A percentile compares a stretch with the other conserved stretches of the same genome.
phyloP scores from a whole-genome alignment of 2,888 invertebrate species.

The Liopterus haemorrhoidalis region DNA sequence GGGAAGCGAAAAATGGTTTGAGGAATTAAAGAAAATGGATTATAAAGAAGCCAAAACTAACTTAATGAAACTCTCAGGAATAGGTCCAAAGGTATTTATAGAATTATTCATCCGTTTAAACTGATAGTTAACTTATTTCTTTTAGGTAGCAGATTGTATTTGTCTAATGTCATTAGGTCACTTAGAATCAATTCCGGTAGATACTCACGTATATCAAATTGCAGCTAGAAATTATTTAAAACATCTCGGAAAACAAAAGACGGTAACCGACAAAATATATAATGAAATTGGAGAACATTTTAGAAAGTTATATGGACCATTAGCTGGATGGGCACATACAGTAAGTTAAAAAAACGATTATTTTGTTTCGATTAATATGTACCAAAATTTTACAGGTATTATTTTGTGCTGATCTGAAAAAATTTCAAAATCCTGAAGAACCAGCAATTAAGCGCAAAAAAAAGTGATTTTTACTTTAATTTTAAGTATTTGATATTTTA shows the following conservation, averaged over 20 bases:
- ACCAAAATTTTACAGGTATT: conserved; percentile 55
- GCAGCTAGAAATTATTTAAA: conserved; percentile 76
- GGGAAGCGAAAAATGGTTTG: conserved; percentile 70
- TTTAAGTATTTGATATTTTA: conserved; percentile 1
- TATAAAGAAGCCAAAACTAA: conserved; percentile 69
- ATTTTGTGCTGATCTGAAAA: conserved; percentile 74
- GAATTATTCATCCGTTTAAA: conserved; percentile 14
- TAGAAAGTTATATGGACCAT: conserved; percentile 70
- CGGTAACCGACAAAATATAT: conserved; percentile 76
- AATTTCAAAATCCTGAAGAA: conserved; percentile 51
- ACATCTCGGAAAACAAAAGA: conserved; percentile 65
- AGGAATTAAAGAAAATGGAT: conserved; percentile 56
- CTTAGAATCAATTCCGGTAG: conserved; percentile 83
- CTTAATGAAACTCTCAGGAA: conserved; percentile 75
- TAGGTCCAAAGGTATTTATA: conserved; percentile 78
- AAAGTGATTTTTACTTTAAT: conserved; percentile 1
- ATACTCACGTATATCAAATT: conserved; percentile 93
- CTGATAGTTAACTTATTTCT: conserved; percentile 23
- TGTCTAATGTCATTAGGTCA: conserved; percentile 94
- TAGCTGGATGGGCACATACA: conserved; percentile 94
- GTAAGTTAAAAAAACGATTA: conserved; percentile 51
- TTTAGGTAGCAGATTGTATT: conserved; percentile 92
- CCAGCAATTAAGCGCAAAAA: conserved; percentile 4
- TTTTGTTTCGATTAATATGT: conserved; percentile 2
- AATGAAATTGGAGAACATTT: conserved; percentile 80